phyloP scores from a whole-genome alignment of 2,888 invertebrate species.

The Meteorus colon region DNA sequence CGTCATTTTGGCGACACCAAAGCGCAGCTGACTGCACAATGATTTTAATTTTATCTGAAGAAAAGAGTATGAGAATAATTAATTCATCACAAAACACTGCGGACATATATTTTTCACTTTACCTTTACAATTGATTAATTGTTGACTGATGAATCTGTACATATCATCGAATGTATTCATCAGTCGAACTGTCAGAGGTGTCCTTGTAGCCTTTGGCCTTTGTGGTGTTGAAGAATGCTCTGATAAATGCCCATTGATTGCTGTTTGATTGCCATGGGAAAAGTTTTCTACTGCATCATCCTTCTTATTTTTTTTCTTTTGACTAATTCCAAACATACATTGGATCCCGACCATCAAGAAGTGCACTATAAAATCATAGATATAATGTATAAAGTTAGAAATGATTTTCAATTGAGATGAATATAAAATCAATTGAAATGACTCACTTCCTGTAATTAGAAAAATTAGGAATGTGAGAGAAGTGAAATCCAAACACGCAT shows the following conservation, averaged over 20 bases:
- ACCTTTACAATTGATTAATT: conserved; percentile 52
- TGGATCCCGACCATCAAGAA: conserved; percentile 64
- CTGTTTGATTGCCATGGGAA: conserved; percentile 42
- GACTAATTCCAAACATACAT: conserved; percentile 52
- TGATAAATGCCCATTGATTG: conserved; percentile 39
- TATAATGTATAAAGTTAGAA: not conserved
- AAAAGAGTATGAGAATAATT: conserved; percentile 13
- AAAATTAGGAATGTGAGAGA: conserved; percentile 67
- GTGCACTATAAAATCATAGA: conserved; percentile 60
- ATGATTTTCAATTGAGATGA: not conserved
- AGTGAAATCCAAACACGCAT: conserved; percentile 66
- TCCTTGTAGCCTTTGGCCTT: conserved; percentile 12
- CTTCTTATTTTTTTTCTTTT: conserved; percentile 19
- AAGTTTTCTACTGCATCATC: not conserved
- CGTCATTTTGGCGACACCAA: conserved; percentile 54
- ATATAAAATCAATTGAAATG: conserved; percentile 6
- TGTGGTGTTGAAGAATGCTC: conserved; percentile 44
- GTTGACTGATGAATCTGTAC: conserved; percentile 33
- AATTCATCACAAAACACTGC: not conserved
- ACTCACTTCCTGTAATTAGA: conserved; percentile 67
- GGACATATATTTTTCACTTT: not conserved
- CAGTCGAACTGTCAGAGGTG: conserved; percentile 31
- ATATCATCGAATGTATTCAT: conserved; percentile 34
- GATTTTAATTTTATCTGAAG: conserved; percentile 54
- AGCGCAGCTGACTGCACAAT: conserved; percentile 52